Evolutionary conservation across 2,113 vertebrate genomes (phyloP), one percentile per base, ranked within the genome.

Genomic region (Gallinago jamesoni): DNA sequence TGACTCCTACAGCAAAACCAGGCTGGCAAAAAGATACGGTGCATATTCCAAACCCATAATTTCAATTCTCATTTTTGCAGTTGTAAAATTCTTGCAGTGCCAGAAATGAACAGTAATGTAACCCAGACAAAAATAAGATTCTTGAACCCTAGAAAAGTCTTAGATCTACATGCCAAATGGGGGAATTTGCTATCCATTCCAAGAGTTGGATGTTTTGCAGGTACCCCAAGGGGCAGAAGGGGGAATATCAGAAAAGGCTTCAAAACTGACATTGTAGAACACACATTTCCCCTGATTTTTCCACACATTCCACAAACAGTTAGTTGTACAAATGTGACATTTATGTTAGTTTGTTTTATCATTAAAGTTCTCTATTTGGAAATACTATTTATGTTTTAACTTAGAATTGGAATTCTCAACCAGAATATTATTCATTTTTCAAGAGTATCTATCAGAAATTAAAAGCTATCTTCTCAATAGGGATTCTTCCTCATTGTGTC

Each of bases 121-220:
- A 82, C 94, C 62, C 82, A 97, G 84, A 86, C 25, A 96, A 94
- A 90, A 94, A n/a, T 74, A 84, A 89, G 67, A 89, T 92, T 94
- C 15, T 62, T 94, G 53, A 95, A 64, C 23, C 14, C 19, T 87
- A 83, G 89, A 59, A 83, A 80, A 90, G 41, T 77, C 53, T 95
- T 63, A 78, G n/a, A 73, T 94, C 50, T 94, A 39, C 59, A 59
- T 83, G 90, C 69, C 84, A 97, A 45, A 85, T 92, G 67, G 52
- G 41, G 33, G 63, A 93, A 78, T 59, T 86, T 87, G 14, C 8
- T 76, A 3, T 86, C 78, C 6, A 43, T 96, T 95, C 70, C 68
- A 93, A 92, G 59, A 91, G 53, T 62, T 80, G 20, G 45, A 14
- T 70, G 50, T 96, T 95, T 31, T 78, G 1, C 43, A 67, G 93